Percentiles rank a stretch among this genome's conserved stretches.
phyloP scores from a whole-genome alignment of 2,797 vertebrate species.

The Orientallactaga sibirica region DNA sequence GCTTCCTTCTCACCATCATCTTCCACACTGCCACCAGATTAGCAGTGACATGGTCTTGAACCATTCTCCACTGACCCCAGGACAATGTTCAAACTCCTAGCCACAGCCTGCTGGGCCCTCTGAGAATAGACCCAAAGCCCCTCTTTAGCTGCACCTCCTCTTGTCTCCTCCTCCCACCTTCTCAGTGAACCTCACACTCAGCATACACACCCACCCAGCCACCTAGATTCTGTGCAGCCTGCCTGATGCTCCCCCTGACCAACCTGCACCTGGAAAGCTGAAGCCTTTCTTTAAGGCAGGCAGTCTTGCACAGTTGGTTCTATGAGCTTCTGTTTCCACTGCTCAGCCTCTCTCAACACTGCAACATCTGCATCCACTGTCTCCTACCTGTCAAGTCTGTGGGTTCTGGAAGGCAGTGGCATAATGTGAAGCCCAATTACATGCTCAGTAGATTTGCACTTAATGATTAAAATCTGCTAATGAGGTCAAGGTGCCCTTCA shows the following conservation, averaged over 20 bases:
- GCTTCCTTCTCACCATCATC: not conserved
- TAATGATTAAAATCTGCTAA: slow-evolving; percentile 31
- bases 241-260: not conserved
- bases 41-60: not conserved
- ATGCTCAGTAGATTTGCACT: not conserved
- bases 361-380: not conserved
- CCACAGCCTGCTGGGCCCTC: not conserved
- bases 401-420: not conserved
- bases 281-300: not conserved
- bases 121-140: not conserved
- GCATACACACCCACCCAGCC: not conserved
- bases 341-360: not conserved
- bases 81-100: not conserved
- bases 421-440: not conserved
- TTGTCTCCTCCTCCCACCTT: not conserved
- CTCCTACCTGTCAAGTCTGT: not conserved
- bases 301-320: not conserved
- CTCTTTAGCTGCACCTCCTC: not conserved
- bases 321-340: not conserved
- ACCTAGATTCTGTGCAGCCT: not conserved
- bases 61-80: not conserved
- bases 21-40: not conserved
- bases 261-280: not conserved
- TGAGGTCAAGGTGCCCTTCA: not conserved
- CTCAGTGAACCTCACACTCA: not conserved